Base-by-base conservation (phyloP, 1,140 invertebrate genomes). In the Nasonia vitripennis region DNA sequence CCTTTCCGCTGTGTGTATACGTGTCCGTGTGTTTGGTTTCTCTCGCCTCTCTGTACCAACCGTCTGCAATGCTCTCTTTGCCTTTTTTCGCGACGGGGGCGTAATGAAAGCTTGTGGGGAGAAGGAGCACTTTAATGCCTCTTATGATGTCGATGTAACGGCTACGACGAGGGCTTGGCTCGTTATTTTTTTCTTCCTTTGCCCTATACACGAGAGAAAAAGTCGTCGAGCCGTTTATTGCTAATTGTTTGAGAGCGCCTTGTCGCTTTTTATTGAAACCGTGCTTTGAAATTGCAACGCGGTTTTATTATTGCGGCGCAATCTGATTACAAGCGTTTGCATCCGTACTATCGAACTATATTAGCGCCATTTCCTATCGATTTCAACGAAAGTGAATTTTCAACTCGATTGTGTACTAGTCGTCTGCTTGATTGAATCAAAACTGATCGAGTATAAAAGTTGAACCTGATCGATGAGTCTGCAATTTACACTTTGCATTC, bases 181-280 rank as follows among this genome's bases (percentile, higher is more conserved):
- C 68, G 23, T 71, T 37, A 37, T 37, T 71, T 71, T 17, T 34
- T 34, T 68, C 17, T 68, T 23, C n/a, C 6, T 68, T 17, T 14
- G 48, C 14, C 2, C 12, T 27, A 27, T 48, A 48, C 17, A 17
- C 51, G 17, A 17, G 17, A 62, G 55, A 62, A 5, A 62, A 5
- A 62, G 55, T 71, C 27, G 68, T 12, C 31, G n/a, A 67, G n/a
- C 68, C 14, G 68, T 71, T 71, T 27, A 71, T 71, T 71, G 68
- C 31, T 31, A 27, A 34, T 71, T 71, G 68, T 71, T 71, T 71
- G 55, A 62, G 20, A 62, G 17, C 17, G 55, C 6, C 20, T 62
- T 62, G 17, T n/a, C 17, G 55, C 14, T 20, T 62, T 62, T 62
- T 62, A 62, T 62, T 62, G 20, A 62, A 62, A 62, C 1, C 17